Conservation (phyloP, 2,888 invertebrate species). For the Chalcosyrphus nemorum region DNA sequence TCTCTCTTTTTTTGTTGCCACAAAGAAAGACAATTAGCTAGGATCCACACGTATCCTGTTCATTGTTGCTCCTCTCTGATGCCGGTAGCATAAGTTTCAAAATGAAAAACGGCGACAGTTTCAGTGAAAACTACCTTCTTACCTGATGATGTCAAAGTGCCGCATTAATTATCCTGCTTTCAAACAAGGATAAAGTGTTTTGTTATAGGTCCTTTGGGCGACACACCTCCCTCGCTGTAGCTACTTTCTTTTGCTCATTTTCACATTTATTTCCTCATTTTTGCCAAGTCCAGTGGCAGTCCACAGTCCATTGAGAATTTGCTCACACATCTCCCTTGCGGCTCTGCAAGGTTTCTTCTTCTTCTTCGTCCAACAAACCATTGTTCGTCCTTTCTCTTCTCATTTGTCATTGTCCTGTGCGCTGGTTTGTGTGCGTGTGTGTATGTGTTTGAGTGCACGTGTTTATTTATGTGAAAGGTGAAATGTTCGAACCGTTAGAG, state of each 20-base stretch:
- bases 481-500: slow-evolving; percentile 64
- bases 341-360: too few relatives aligned
- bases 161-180: slow-evolving; percentile 72
- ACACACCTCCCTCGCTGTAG: slow-evolving; percentile 53
- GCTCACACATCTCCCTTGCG: slow-evolving; percentile 11
- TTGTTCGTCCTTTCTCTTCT: slow-evolving; percentile 59
- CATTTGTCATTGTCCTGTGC: slow-evolving; percentile 66
- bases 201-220: slow-evolving; percentile 66
- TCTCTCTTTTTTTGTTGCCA: slow-evolving; percentile 37
- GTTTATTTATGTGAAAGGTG: slow-evolving; percentile 59
- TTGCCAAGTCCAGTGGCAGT: slow-evolving; percentile 27
- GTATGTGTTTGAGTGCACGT: slow-evolving; percentile 35
- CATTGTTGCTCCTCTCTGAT: slow-evolving; percentile 13
- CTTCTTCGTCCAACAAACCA: too few relatives aligned
- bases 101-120: slow-evolving; percentile 62
- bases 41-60: slow-evolving; percentile 47
- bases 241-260: slow-evolving; percentile 42
- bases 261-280: slow-evolving; percentile 71
- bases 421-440: slow-evolving; percentile 4
- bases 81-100: slow-evolving; percentile 1
- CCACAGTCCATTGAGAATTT: slow-evolving; percentile 66
- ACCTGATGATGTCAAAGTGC: slow-evolving; percentile 71
- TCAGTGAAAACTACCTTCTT: slow-evolving; percentile 66
- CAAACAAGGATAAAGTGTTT: slow-evolving; percentile 71
- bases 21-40: slow-evolving; percentile 61